Base-by-base conservation (phyloP, 2,797 vertebrate genomes). In the Urophycis tenuis region DNA sequence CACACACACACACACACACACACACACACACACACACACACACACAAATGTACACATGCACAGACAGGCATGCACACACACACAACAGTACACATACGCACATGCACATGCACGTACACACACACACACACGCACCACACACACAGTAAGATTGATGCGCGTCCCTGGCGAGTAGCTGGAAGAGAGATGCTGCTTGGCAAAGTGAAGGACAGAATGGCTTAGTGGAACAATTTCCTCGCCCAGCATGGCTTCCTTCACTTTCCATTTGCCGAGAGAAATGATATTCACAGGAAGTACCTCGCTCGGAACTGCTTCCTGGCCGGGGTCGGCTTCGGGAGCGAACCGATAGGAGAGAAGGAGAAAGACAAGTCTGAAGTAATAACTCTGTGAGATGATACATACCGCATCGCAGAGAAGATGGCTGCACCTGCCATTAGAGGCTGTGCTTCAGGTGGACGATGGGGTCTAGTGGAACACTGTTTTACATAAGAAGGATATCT, bases 211-310 rank as follows among this genome's bases (percentile, higher is more conserved):
- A 87, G 85, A 90, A 87, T 90, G 88, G 87, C 88, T 90, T 89
- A 89, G 85, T 85, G 76, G 89, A 88, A 91, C 88, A 90, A 92
- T 91, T 92, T 91, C 88, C 90, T 86, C 88, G 87, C 90, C 85
- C 91, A 91, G 88, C 86, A 85, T 87, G 87, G 81, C 78, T 30
- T 82, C 82, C 84, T 82, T 88, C 71, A 67, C 30, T 84, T 88
- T 86, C 83, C 81, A 86, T 87, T 85, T 78, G 80, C 84, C 82
- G 76, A 74, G 85, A 88, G 87, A 90, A 88, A 91, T 89, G 76
- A 90, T 89, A 89, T 89, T 87, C 75, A 81, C 79, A 85, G 84
- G 77, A 85, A 85, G 72, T 75, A 85, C 79, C 78, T 83, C 5
- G 39, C 79, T 85, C 85, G 72, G 80, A 79, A 81, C 70, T 74